Percentiles rank a stretch among this genome's conserved stretches.
Conservation (phyloP, 1,140 invertebrate genomes). For the Hycleus phaleratus region DNA sequence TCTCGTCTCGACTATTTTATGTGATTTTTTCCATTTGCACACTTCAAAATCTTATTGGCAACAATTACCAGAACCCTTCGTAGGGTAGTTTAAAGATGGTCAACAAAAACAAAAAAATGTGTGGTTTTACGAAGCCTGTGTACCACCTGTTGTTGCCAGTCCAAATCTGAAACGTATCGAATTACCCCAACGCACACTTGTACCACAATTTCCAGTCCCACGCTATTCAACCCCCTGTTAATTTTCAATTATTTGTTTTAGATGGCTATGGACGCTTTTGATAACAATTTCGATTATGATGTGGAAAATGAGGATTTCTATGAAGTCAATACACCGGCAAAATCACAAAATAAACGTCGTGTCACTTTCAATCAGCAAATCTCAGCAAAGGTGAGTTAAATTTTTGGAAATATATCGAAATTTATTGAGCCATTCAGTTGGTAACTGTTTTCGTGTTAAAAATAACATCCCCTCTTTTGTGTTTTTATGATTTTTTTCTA, state of each 20-base stretch:
- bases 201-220: no score
- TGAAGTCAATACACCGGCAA: constrained; percentile 31
- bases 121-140: constrained; percentile 1
- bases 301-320: constrained; percentile 37
- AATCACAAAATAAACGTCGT: constrained; percentile 26
- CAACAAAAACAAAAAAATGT: no score
- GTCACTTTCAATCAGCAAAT: constrained; percentile 34
- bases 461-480: constrained; percentile 12
- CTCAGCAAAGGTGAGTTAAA: constrained; percentile 31
- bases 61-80: background rate
- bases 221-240: no score
- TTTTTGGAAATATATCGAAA: no score
- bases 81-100: no score
- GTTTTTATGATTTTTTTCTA: constrained; percentile 3
- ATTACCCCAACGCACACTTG: constrained; percentile 2
- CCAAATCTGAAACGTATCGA: background rate
- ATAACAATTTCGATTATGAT: constrained; percentile 32
- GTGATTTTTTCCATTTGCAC: no score
- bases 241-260: constrained; percentile 15
- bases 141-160: constrained; percentile 6
- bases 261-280: constrained; percentile 36
- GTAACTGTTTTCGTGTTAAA: background rate
- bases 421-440: background rate
- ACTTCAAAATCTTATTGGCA: no score
- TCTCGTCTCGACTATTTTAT: background rate